Conservation (phyloP, 2,797 vertebrate species). For the Tenualosa ilisha region DNA sequence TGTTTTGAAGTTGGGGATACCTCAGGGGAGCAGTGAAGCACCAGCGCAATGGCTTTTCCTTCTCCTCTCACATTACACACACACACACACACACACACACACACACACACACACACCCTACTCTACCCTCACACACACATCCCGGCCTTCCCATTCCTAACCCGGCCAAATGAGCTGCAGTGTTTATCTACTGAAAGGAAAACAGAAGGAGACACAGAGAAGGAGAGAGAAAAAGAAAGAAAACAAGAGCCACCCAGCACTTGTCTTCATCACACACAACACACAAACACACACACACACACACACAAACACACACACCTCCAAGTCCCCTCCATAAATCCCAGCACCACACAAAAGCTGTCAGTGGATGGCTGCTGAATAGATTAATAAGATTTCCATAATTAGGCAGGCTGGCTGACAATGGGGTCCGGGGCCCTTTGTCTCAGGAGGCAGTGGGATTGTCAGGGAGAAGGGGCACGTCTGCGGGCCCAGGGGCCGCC, state of each 20-base stretch:
- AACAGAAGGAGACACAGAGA: background rate
- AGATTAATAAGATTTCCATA: constrained; percentile 99
- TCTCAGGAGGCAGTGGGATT: constrained; percentile 84
- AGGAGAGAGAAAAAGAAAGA: background rate
- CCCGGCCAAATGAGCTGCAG: background rate
- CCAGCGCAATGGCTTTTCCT: constrained; percentile 62
- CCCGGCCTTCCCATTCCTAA: background rate
- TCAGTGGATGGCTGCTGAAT: constrained; percentile 84
- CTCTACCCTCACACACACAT: background rate
- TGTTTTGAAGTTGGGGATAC: constrained; percentile 46
- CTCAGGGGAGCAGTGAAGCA: constrained; percentile 75
- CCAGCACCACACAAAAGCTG: constrained; percentile 78
- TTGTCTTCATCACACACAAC: constrained; percentile 61
- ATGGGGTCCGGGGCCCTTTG: constrained; percentile 93
- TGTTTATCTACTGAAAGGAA: background rate
- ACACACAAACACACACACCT: constrained; percentile 28
- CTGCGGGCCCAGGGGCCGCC: constrained; percentile 66
- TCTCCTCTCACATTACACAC: constrained; percentile 71
- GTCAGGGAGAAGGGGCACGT: constrained; percentile 77
- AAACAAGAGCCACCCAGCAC: constrained; percentile 15
- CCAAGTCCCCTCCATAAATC: constrained; percentile 77
- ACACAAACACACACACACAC: constrained; percentile 27
- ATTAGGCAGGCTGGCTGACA: constrained; percentile 87
- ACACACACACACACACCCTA: background rate
- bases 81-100: constrained; percentile 9